Base-by-base conservation (phyloP, 2,113 vertebrate genomes). In the Ceratotherium simum region DNA sequence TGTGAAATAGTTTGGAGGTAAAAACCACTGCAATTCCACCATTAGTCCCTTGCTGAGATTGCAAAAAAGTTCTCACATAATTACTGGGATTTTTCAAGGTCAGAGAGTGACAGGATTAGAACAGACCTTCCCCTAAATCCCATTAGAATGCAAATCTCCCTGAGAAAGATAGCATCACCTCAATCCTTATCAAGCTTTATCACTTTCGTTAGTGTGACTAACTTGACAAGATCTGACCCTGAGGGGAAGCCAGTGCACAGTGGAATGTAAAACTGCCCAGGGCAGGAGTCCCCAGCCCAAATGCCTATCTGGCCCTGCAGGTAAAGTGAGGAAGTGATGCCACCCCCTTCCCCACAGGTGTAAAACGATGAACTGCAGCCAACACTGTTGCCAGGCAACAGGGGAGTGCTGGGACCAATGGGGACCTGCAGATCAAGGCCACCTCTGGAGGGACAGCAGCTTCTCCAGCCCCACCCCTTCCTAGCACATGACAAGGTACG, bases 291-390 rank as follows among this genome's bases (percentile, higher is more conserved):
- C 21, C 33, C 17, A 42, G 16, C 36, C 21, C 58, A 75, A 39
- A 56, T 33, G 25, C 31, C 39, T 33, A 46, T 36, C 62, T 31
- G 23, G 12, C 18, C 86, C n/a, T 42, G 46, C 39, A 72, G 64
- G 27, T 21, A 12, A 29, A 70, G 31, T 21, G 20, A 73, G 42
- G 8, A 25, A 78, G 33, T 23, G 13, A 51, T 27, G 85, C 36
- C 6, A 1, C 29, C 10, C 0, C 0, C 12, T 13, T 4, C 51
- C 51, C 51, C 51, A 3, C 51, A 54, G 0, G 9, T 36, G 2
- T 23, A 11, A 20, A 58, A 69, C 11, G 56, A 51, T 46, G 12
- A 76, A 23, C 14, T 2, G 46, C 7, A 27, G 14, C n/a, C 54
- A 8, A 0, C 6, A 1, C 65, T 60, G 27, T 78, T 65, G 51